phyloP scores from a whole-genome alignment of 2,797 vertebrate genomes.

The Lepilemur ruficaudatus region DNA sequence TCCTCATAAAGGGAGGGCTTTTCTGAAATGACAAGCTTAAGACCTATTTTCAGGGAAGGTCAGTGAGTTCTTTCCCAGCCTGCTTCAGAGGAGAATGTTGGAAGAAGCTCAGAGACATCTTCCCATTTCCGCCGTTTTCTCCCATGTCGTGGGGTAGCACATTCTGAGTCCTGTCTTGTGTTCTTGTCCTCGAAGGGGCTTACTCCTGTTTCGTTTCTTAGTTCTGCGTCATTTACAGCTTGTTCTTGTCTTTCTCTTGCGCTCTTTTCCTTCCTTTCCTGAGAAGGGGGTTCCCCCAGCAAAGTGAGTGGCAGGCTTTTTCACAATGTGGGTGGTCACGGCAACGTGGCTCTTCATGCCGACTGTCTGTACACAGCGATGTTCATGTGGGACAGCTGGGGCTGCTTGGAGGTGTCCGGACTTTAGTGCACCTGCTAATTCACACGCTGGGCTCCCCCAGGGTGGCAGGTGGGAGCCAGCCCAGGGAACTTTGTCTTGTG shows the following conservation, averaged over 20 bases:
- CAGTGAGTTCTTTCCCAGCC: not conserved
- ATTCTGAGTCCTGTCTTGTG: not conserved
- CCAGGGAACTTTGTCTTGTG: too few relatives aligned
- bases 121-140: not conserved
- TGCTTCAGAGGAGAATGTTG: not conserved
- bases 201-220: not conserved
- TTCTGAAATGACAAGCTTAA: not conserved
- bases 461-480: not conserved
- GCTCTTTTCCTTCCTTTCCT: not conserved
- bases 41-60: not conserved
- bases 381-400: not conserved
- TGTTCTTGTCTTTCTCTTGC: not conserved
- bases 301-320: not conserved
- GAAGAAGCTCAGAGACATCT: not conserved
- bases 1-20: not conserved
- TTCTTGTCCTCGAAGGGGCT: not conserved
- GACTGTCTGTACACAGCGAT: not conserved
- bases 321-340: accelerated
- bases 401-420: not conserved
- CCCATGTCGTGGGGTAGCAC: accelerated
- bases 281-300: not conserved
- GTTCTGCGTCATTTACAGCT: too few relatives aligned
- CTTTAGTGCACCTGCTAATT: not conserved
- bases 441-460: not conserved
- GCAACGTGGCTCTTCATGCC: accelerated